phyloP scores from a whole-genome alignment of 2,797 vertebrate genomes.

The Crocodylus rhombifer region DNA sequence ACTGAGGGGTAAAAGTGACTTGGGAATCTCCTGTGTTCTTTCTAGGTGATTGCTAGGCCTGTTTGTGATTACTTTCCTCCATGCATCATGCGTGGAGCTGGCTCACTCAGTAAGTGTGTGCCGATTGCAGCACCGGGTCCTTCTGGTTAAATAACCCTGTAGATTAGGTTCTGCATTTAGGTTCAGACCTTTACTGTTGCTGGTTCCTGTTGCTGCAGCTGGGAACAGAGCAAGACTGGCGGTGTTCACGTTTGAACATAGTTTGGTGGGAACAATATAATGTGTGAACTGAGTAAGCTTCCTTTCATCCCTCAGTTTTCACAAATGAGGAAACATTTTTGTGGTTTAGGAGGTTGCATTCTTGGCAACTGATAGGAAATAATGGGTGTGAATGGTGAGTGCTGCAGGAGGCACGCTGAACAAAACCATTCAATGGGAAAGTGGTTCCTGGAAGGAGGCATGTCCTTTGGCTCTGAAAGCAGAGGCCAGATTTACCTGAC shows the following conservation, averaged over 20 bases:
- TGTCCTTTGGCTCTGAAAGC: background rate
- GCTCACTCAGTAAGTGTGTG: background rate
- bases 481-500: background rate
- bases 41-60: too few species aligned
- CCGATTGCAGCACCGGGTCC: background rate
- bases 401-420: background rate
- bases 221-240: background rate
- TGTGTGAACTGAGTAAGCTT: background rate
- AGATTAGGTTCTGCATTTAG: fast-evolving
- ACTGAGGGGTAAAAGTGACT: too few species aligned
- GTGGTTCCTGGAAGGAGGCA: background rate
- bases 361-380: background rate
- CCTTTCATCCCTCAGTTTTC: background rate
- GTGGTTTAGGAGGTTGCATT: background rate
- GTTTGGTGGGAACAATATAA: background rate
- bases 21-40: too few species aligned
- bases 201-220: background rate
- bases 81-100: background rate
- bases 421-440: background rate
- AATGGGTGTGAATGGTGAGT: background rate
- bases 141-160: background rate
- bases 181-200: too few species aligned
- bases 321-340: background rate
- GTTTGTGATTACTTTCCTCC: too few species aligned
- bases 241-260: fast-evolving